Evolutionary conservation across 2,888 invertebrate species (phyloP), one percentile per base, ranked within the genome.

Genomic region (Drosophila cracens): DNA sequence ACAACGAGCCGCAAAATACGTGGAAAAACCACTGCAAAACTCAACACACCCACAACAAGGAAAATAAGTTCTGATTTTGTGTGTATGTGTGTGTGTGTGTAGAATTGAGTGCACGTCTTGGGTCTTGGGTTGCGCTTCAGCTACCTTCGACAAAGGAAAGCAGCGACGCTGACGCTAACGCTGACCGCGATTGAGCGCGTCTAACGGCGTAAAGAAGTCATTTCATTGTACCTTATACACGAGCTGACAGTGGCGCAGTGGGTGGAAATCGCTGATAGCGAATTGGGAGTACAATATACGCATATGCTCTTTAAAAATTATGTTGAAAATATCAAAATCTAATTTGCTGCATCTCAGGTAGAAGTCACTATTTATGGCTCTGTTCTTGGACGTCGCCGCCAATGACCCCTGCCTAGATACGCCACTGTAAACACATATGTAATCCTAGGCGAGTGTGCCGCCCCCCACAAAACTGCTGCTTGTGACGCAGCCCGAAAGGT

Each of bases 141-240:
- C 85, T 84, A 76, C 88, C 86, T 83, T 85, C 81, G 70, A 88
- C 88, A 87, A 85, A 76, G 74, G 67, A 74, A 70, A 69, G 70
- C 74, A 70, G 70, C 81, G 76, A 63, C 57, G 84, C 57, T 71
- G 34, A 49, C 40, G 75, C 43, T 21, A 25, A 21, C 63, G 65
- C 59, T 52, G 49, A 53, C 78, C 29, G 68, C 80, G 63, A 66
- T 65, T 31, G 71, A 54, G 64, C 65, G 46, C 60, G 69, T 76
- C 76, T 79, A 80, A 79, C 79, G 65, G 80, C 71, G 43, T 33
- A 75, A 56, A 53, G 48, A 69, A 71, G 61, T 59, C 64, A 54
- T 69, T 71, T 49, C 38, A 48, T 13, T 33, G 57, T 40, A 34
- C 25, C 11, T 43, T 6, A 25, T 34, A 34, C 18, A 34, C 2